Evolutionary conservation across 1,140 invertebrate genomes (phyloP), one percentile per base, ranked within the genome.

Genomic region (Temnothorax curvispinosus): DNA sequence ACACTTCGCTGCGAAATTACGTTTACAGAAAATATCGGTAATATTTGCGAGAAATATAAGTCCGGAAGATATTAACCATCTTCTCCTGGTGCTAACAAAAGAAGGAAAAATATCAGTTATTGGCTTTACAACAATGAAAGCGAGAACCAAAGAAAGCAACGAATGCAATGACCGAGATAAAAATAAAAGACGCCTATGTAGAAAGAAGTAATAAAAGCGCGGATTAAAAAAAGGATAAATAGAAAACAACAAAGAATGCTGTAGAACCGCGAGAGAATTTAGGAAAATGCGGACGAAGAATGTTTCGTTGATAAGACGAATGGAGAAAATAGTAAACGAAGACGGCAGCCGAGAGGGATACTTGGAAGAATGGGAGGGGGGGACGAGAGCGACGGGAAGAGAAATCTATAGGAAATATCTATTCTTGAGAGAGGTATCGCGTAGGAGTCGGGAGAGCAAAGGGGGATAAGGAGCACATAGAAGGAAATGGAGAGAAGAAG

Each of bases 181-280:
- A 74, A 82, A 35, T 60, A 35, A 35, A 82, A 71, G 52, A 7
- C 11, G 13, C 18, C 13, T 64, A 15, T 27, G 27, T 13, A 50
- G n/a, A 71, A 5, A 80, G 77, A 62, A 85, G 41, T 58, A 58
- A 50, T 86, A 71, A 81, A 67, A 69, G 27, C 76, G 35, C 0
- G 67, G 52, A 82, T 82, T 72, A 74, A 80, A 80, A 27, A 44
- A n/a, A 67, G 67, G 47, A 67, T 67, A 80, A 84, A 75, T 74
- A 75, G 54, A 50, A 52, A 52, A 75, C 41, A 54, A 41, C 18
- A 1, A 3, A 21, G 7, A 47, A 8, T 58, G 38, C 18, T 44
- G 52, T 27, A 27, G 27, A 72, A 47, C 9, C 21, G 27, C 54
- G 41, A 52, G 50, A 50, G 32, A 75, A 60, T 84, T 74, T 75